Conservation (phyloP, 2,113 vertebrate species). For the Myotis brandtii region DNA sequence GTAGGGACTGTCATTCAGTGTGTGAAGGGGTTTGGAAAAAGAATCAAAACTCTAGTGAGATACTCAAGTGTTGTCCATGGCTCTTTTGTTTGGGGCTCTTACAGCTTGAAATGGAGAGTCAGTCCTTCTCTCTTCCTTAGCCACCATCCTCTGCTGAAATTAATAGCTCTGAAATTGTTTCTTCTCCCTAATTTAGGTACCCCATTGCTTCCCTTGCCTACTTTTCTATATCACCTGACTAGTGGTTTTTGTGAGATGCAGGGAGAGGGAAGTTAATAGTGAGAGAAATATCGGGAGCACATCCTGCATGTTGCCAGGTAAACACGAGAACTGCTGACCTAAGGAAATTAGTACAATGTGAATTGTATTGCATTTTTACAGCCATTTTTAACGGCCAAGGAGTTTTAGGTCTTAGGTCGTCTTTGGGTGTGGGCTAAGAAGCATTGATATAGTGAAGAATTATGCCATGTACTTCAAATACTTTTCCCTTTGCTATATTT, state of each 20-base stretch:
- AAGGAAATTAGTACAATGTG: neutral
- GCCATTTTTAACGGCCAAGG: neutral
- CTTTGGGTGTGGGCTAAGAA: conserved; percentile 30
- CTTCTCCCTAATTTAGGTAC: neutral
- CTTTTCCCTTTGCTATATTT: conserved; percentile 25
- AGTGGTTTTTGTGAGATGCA: neutral
- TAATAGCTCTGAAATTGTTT: neutral
- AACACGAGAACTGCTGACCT: conserved; percentile 5
- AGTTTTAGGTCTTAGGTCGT: neutral
- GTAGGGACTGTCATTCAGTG: neutral
- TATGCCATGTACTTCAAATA: conserved; percentile 1
- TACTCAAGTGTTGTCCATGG: neutral
- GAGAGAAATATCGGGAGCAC: neutral
- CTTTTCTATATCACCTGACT: neutral
- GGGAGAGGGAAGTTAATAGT: neutral
- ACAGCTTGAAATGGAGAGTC: neutral
- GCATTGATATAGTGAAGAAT: neutral
- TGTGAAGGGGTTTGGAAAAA: neutral
- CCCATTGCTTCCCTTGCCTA: neutral
- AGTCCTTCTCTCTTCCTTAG: neutral
- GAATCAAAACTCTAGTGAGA: neutral
- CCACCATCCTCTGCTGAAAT: neutral
- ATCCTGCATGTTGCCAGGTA: neutral
- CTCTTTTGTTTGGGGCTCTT: neutral
- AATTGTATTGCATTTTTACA: conserved; percentile 13